These are phyloP conservation scores for Hyperoplus immaculatus DNA, from an alignment of 2,797 vertebrate species.

Conservation along the genomic window DNA sequence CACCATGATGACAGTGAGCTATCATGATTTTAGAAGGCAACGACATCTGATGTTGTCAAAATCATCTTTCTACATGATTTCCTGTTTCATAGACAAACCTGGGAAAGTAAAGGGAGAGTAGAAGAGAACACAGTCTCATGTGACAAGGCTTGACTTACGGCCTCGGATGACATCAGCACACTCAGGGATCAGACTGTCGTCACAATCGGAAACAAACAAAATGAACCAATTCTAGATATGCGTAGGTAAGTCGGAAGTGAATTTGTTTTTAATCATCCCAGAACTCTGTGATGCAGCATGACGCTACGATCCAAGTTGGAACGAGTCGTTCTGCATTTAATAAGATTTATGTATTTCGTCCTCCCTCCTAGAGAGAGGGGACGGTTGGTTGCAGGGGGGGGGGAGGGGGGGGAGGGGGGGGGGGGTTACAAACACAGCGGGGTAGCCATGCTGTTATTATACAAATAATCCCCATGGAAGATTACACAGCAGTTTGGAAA, in stretches of 20 bases:
- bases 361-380: conserved; percentile 2
- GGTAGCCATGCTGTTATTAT: conserved; percentile 25
- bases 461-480: conserved; percentile 67
- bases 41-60: background rate
- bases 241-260: background rate
- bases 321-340: conserved; percentile 24
- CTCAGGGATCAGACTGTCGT: background rate
- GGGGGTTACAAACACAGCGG: conserved; percentile 15
- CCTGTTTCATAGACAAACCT: background rate
- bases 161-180: background rate
- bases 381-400: background rate
- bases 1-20: background rate
- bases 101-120: background rate
- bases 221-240: background rate
- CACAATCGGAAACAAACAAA: background rate
- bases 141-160: background rate
- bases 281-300: conserved; percentile 12
- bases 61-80: no score
- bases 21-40: background rate
- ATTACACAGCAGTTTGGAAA: conserved; percentile 67
- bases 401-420: conserved; percentile 7
- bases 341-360: conserved; percentile 18
- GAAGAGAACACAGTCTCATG: background rate
- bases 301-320: conserved; percentile 24
- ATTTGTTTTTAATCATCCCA: conserved; percentile 1